Conservation (phyloP, 2,113 vertebrate genomes). For the Anseranas semipalmata region DNA sequence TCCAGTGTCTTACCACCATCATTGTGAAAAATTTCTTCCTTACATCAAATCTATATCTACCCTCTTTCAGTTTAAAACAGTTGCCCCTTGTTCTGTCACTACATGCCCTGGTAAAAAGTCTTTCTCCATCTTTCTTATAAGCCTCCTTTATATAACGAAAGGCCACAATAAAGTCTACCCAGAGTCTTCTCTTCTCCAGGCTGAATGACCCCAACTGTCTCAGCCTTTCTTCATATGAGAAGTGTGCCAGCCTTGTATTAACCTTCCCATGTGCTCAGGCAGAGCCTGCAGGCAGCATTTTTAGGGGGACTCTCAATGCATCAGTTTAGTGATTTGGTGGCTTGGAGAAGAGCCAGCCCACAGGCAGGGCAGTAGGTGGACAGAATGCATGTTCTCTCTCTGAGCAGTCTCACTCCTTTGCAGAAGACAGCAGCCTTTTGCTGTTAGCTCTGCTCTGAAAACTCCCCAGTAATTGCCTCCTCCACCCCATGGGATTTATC, state of each 20-base stretch:
- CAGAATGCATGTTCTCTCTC: no score
- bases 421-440: not conserved
- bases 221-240: no score
- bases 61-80: not conserved
- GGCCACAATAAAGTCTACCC: no score
- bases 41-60: not conserved
- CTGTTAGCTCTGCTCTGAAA: not conserved
- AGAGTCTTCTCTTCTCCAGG: no score
- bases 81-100: not conserved
- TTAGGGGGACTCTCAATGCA: accelerated
- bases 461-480: not conserved
- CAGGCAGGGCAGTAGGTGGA: not conserved
- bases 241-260: not conserved
- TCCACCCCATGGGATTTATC: not conserved
- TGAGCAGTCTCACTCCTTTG: not conserved
- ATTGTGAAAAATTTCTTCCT: not conserved
- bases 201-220: no score
- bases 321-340: not conserved
- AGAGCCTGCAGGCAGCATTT: not conserved
- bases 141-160: not conserved
- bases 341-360: not conserved
- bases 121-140: not conserved
- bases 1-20: not conserved
- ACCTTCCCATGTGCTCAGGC: not conserved
- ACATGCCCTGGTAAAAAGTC: not conserved